Base-by-base conservation (phyloP, 2,797 vertebrate genomes). In the Mormyrus proboscirostris region DNA sequence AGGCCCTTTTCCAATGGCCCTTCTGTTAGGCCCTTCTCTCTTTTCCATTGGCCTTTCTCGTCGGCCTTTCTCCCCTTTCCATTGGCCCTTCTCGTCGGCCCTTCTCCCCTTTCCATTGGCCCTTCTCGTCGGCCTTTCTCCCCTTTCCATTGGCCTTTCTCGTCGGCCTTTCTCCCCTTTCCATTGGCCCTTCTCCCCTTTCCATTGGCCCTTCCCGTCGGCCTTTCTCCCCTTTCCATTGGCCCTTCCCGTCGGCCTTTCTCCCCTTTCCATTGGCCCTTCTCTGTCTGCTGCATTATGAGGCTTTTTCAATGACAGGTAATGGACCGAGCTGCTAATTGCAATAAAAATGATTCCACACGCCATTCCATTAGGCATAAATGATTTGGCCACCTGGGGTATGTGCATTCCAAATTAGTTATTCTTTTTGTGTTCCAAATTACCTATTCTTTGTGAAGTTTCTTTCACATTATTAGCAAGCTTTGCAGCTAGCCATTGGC, bases 381-480 rank as follows among this genome's bases (percentile, higher is more conserved):
- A 90, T 90, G 86, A 90, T 90, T 90, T 90, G 89, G 82, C 83
- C 89, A 88, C 88, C 86, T 89, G 89, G 73, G 89, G 89, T 86
- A 89, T 76, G 89, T 86, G 88, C 49, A 88, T 86, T 90, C 83
- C 88, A 88, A 86, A 90, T 90, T 90, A 90, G 87, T 90, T 86
- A 90, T 90, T 90, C 89, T 90, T 90, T 90, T 90, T 90, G 89
- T 88, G 65, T 86, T 89, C 83, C 69, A 88, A 90, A 90, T 90
- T 90, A 90, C 89, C 89, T 90, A 90, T 90, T 90, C 89, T 90
- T 90, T 90, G 83, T 90, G 89, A 88, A 88, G 89, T 90, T 90
- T 88, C 88, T 86, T 88, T 86, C 84, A 88, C 88, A 50, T 73
- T 83, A 84, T 88, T 86, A 85, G 87, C 87, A 51, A 88, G 59